Evolutionary conservation across 2,113 vertebrate species (phyloP), one percentile per base, ranked within the genome.

Genomic region (Anser cygnoides): DNA sequence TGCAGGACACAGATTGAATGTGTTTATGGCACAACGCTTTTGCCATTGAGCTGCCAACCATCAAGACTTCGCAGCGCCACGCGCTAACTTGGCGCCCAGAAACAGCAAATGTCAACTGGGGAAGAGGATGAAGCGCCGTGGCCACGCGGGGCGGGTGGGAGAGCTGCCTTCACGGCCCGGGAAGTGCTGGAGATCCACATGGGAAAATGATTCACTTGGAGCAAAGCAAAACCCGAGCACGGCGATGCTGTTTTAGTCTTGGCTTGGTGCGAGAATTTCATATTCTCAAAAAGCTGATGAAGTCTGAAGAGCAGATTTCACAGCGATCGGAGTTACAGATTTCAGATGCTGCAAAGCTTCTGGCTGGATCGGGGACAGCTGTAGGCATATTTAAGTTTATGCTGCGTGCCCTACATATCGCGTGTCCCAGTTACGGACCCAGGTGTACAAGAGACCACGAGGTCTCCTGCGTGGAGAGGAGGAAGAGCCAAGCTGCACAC

Each of bases 91-190:
- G 23, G 52, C 33, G 41, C n/a, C 65, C 82, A 74, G 43, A 20
- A 23, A 52, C 39, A 57, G 39, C 33, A 18, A 63, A 41, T n/a
- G 25, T 11, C 33, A 49, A 39, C 3, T 35, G 16, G 39, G 52
- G 26, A 37, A 20, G 54, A 18, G 72, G 57, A 0, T 0, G 7
- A 19, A 59, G 52, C 0, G 0, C 58, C 0, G 0, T 0, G 52
- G 33, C 29, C 46, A 50, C 11, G 15, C 29, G 2, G 2, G 18
- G 19, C 0, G 1, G 22, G 10, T 22, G 49, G 43, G 13, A 87
- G 54, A 72, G 55, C 43, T 75, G 78, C 85, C 20, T 63, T 12
- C 57, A 62, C 1, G 0, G 39, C 71, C 66, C 10, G 6, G 4
- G 49, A 39, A 2, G 2, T 1, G 0, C 58, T 12, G 62, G 16